Percentiles rank a stretch among this genome's conserved stretches.
These are phyloP conservation scores for Heterodera schachtii DNA, from an alignment of 1,140 invertebrate species.

Conservation along the genomic window DNA sequence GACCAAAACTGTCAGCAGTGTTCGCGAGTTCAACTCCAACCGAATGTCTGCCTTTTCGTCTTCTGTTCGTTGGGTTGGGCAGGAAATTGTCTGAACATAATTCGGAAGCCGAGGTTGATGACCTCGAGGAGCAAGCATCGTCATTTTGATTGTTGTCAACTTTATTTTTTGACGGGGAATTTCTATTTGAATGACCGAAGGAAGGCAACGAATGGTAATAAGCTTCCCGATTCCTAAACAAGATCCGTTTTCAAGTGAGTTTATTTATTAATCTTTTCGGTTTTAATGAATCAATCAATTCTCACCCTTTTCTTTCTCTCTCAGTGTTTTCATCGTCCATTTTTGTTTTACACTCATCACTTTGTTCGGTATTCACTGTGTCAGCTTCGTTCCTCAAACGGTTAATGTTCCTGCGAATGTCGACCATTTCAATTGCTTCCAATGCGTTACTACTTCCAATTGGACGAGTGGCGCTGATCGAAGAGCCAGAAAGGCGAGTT, in stretches of 20 bases:
- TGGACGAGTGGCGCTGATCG: constrained; percentile 37
- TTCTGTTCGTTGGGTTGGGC: background rate
- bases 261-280: background rate
- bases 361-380: constrained; percentile 1
- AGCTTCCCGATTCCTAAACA: background rate
- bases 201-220: background rate
- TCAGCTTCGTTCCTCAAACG: constrained; percentile 10
- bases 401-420: constrained; percentile 13
- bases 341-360: constrained; percentile 5
- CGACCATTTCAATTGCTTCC: constrained; percentile 47
- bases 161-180: background rate
- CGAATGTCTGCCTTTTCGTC: background rate
- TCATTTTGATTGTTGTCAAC: background rate
- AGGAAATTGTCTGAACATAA: background rate
- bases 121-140: background rate
- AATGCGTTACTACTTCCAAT: constrained; percentile 41
- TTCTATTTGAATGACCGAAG: background rate
- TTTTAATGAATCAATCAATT: background rate
- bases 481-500: constrained; percentile 31
- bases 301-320: background rate
- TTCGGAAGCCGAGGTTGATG: background rate
- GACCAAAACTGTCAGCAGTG: constrained; percentile 3
- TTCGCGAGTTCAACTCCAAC: background rate
- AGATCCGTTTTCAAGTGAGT: background rate
- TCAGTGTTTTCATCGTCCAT: background rate